Percentiles rank a stretch among this genome's conserved stretches.
Conservation (phyloP, 2,113 vertebrate genomes). For the Lepus timidus region DNA sequence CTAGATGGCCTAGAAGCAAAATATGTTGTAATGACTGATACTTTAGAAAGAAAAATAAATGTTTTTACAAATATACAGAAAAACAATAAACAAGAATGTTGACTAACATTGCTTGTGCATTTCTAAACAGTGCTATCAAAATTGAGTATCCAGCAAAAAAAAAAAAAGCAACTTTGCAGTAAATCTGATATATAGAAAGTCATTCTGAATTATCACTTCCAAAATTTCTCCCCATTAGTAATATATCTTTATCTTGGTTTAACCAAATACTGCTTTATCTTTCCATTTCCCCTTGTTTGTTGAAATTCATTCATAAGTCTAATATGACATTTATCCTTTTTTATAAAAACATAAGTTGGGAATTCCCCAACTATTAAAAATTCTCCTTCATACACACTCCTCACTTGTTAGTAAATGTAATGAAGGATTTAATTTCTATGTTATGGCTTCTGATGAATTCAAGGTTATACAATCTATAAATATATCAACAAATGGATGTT, state of each 20-base stretch:
- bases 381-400: not conserved
- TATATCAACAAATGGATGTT: not conserved
- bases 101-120: not conserved
- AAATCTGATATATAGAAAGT: not conserved
- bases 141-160: not conserved
- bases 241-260: not conserved
- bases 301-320: not conserved
- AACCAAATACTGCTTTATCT: not conserved
- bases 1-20: not conserved
- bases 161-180: not conserved
- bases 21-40: not conserved
- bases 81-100: not conserved
- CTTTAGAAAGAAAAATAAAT: not conserved
- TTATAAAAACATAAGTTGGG: conserved; percentile 19
- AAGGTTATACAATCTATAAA: not conserved
- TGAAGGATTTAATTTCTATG: not conserved
- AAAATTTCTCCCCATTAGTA: not conserved
- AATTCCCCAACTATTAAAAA: not conserved
- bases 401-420: not conserved
- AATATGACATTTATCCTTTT: conserved; percentile 16
- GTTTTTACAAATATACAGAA: not conserved
- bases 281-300: not conserved
- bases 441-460: not conserved
- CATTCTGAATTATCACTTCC: not conserved
- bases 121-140: conserved; percentile 11